Base-by-base conservation (phyloP, 2,113 vertebrate species). In the Hirundichthys speculiger region DNA sequence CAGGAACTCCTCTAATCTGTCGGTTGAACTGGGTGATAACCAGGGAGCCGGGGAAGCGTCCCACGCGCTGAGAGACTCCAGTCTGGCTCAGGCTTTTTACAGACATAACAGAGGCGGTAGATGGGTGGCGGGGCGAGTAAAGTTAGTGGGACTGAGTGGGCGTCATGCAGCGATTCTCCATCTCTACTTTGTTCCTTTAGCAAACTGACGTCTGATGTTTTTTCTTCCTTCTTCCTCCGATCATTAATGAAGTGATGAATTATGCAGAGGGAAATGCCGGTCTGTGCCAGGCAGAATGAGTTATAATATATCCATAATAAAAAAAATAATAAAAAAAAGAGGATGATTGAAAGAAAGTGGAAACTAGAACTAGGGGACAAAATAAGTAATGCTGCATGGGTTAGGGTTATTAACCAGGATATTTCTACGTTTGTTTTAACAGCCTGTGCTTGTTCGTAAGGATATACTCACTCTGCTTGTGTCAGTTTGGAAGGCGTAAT, bases 401-500 rank as follows among this genome's bases (percentile, higher is more conserved):
- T 34, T n/a, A 10, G 54, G 38, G 49, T n/a, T 13, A 18, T 30
- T 16, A 16, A 30, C 14, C 4, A 3, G 16, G 22, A 16, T 9
- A 11, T 19, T 9, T 53, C 1, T 19, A 14, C 38, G 27, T 19
- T 4, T 19, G 3, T 39, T 7, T 8, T 5, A 11, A 5, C 7
- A 34, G 11, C 10, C n/a, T 52, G 50, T 18, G 12, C n/a, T 5
- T 51, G 49, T 51, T 14, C 11, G 4, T 16, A 13, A 5, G 15
- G 16, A 10, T 30, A 10, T 18, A 14, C 3, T 49, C 10, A 97
- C 96, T 95, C 96, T 11, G 95, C 94, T 92, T 98, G 96, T 51
- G 95, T 92, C 78, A 97, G 94, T 59, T 93, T 93, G 69, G 95
- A 96, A 83, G 95, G 95, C 0, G 95, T 95, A 85, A 95, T 95